Percentiles rank a stretch among this genome's conserved stretches.
Conservation (phyloP, 2,113 vertebrate species). For the Hepsetus odoe region DNA sequence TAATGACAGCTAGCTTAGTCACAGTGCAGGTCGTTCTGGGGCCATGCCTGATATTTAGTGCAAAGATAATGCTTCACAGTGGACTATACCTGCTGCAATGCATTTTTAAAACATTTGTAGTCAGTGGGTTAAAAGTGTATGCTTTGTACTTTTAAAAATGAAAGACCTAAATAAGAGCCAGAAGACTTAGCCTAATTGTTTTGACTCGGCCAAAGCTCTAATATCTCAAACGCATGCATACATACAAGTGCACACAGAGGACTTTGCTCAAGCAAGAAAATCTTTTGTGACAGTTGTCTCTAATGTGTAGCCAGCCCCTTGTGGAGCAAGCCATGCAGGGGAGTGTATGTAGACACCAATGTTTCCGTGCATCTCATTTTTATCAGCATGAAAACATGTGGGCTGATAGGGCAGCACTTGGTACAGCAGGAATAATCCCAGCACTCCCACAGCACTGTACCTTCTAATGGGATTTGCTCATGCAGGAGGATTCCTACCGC, state of each 20-base stretch:
- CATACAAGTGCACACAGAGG: conserved; percentile 23
- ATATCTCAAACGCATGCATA: background rate
- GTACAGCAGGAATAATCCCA: conserved; percentile 50
- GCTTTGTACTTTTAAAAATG: background rate
- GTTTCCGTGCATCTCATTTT: conserved; percentile 60
- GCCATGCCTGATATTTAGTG: background rate
- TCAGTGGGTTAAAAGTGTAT: background rate
- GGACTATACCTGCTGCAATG: background rate
- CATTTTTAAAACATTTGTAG: background rate
- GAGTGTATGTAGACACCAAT: conserved; percentile 46
- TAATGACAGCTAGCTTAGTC: background rate
- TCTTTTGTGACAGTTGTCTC: conserved; percentile 59
- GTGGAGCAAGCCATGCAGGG: conserved; percentile 41
- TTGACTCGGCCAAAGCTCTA: conserved; percentile 23
- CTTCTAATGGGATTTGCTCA: conserved; percentile 40
- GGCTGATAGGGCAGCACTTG: conserved; percentile 44
- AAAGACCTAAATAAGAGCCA: conserved; percentile 6
- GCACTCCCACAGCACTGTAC: conserved; percentile 44
- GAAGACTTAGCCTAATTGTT: conserved; percentile 3
- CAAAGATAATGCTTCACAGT: background rate
- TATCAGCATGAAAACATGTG: conserved; percentile 62
- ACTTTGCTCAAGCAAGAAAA: conserved; percentile 52
- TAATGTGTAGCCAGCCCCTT: conserved; percentile 59
- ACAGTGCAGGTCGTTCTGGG: background rate
- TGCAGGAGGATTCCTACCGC: background rate